A percentile compares a stretch with the other conserved stretches of the same genome.
phyloP scores from a whole-genome alignment of 2,113 vertebrate species.

The Acrocephalus arundinaceus region DNA sequence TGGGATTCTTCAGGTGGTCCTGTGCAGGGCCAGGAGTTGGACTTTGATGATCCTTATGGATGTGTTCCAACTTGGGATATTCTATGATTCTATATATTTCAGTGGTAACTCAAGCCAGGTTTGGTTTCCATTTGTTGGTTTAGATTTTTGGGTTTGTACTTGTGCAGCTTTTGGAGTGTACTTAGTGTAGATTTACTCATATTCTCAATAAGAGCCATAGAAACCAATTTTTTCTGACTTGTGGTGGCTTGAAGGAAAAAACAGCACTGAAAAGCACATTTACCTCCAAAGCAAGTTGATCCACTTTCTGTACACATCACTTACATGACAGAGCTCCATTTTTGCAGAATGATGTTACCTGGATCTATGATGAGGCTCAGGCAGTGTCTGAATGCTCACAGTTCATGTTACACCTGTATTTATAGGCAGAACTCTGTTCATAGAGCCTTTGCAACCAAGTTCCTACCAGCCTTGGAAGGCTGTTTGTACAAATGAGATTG shows the following conservation, averaged over 20 bases:
- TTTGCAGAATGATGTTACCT: background rate
- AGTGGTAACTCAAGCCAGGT: background rate
- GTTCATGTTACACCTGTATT: background rate
- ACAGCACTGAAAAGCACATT: background rate
- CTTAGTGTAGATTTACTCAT: background rate
- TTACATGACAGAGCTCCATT: background rate
- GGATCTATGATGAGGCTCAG: background rate
- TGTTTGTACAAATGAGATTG: background rate
- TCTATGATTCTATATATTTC: background rate
- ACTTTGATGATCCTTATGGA: background rate
- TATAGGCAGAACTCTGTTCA: background rate
- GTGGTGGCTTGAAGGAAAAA: background rate
- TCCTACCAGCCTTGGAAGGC: background rate
- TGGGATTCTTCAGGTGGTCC: background rate
- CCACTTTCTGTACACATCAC: background rate
- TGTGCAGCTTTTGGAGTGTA: background rate
- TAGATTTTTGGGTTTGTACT: background rate
- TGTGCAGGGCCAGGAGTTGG: background rate
- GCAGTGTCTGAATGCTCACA: background rate
- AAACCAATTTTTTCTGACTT: background rate
- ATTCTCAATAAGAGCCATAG: background rate
- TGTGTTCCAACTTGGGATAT: background rate
- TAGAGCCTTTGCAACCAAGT: background rate
- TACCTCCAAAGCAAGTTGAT: background rate
- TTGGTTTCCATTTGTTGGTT: background rate